Evolutionary conservation across 2,797 vertebrate species (phyloP).

Genomic region (Paramormyrops hopkinsi): DNA sequence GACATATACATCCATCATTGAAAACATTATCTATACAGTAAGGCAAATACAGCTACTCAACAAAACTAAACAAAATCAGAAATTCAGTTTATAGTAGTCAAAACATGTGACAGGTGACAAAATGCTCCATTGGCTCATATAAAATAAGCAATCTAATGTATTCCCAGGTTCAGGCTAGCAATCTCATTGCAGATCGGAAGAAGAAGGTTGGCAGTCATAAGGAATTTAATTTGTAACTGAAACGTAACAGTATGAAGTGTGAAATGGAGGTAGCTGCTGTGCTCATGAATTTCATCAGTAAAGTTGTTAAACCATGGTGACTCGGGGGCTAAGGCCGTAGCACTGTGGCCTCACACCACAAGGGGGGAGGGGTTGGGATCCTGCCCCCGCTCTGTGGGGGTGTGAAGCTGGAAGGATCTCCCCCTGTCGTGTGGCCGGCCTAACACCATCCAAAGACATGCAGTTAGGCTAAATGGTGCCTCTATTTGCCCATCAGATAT

Average conservation of each 20-base stretch:
- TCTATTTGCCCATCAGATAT: neutral
- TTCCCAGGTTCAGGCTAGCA: neutral
- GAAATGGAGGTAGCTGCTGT: neutral
- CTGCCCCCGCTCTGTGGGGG: neutral
- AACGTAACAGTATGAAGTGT: neutral
- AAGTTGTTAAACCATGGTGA: neutral
- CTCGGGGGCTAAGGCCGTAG: neutral
- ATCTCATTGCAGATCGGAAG: neutral
- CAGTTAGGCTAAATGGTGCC: neutral
- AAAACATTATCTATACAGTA: neutral
- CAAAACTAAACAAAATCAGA: neutral
- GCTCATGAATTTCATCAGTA: neutral
- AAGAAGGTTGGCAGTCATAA: neutral
- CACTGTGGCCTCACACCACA: neutral
- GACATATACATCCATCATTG: neutral
- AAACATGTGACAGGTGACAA: neutral
- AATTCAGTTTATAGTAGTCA: neutral
- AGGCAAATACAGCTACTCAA: neutral
- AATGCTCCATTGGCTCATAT: neutral
- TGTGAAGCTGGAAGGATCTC: neutral
- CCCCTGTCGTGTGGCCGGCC: neutral
- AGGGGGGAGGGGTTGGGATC: neutral
- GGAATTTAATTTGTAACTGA: neutral
- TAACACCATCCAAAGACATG: neutral
- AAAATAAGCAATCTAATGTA: neutral